Conservation (phyloP, 1,140 invertebrate genomes). For the Linepithema humile region DNA sequence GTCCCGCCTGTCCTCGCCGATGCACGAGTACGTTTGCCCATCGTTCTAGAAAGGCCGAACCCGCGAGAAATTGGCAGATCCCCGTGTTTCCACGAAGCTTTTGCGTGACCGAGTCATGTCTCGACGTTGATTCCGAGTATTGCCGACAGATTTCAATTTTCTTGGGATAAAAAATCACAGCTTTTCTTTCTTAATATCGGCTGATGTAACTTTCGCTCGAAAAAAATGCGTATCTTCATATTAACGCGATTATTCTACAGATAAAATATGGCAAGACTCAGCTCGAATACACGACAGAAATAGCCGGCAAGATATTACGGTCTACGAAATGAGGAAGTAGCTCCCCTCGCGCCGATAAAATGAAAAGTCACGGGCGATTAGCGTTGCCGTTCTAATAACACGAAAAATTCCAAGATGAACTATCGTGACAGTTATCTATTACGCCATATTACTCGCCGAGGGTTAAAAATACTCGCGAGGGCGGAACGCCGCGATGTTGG, state of each 20-base stretch:
- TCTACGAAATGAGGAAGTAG: constrained; percentile 7
- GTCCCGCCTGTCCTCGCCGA: constrained; percentile 21
- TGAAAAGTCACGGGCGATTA: constrained; percentile 50
- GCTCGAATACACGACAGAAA: constrained; percentile 37
- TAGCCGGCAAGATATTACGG: constrained; percentile 35
- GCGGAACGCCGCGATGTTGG: constrained; percentile 1
- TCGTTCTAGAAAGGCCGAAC: background rate
- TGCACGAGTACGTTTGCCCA: constrained; percentile 13
- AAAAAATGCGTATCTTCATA: background rate
- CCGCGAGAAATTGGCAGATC: constrained; percentile 25
- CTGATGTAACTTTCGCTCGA: no score
- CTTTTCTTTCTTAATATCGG: background rate
- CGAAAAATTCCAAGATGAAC: constrained; percentile 48
- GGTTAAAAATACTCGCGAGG: constrained; percentile 42
- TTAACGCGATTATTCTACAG: background rate
- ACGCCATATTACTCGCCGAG: constrained; percentile 43
- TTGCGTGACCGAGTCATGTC: background rate
- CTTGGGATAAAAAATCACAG: background rate
- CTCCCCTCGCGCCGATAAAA: constrained; percentile 32
- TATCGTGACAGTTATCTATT: constrained; percentile 58
- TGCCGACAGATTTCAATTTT: background rate
- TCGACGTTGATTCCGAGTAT: background rate
- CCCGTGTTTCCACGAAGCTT: background rate
- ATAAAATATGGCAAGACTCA: constrained; percentile 15
- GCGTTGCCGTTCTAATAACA: constrained; percentile 52